Conservation (phyloP, 2,797 vertebrate species). For the Poecilia picta region DNA sequence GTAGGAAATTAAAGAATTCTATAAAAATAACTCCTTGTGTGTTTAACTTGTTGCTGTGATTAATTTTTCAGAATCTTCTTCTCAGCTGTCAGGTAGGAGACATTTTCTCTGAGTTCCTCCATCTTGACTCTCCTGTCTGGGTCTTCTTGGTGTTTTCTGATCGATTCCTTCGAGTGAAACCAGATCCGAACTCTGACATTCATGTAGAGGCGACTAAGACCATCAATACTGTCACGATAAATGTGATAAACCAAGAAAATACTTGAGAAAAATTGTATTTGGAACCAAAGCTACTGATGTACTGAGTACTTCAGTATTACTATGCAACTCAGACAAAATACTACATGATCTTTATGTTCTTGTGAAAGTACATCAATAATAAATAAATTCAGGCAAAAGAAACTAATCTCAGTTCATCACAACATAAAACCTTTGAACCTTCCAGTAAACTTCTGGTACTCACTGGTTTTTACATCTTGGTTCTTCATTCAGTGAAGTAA, state of each 20-base stretch:
- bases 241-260: background rate
- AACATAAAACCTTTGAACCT: background rate
- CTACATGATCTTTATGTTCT: background rate
- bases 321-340: background rate
- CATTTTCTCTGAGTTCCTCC: background rate
- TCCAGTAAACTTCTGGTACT: background rate
- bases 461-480: too few relatives aligned
- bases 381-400: background rate
- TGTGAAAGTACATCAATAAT: background rate
- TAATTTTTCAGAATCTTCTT: conserved; percentile 43
- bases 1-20: background rate
- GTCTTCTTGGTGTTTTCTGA: background rate
- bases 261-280: background rate
- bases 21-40: background rate
- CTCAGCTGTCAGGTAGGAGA: conserved; percentile 51
- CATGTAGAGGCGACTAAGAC: background rate
- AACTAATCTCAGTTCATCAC: background rate
- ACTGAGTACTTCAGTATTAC: background rate
- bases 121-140: background rate
- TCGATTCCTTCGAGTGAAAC: background rate
- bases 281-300: background rate
- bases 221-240: background rate
- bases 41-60: background rate
- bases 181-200: background rate
- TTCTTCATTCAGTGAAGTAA: too few relatives aligned